Evolutionary conservation across 1,140 invertebrate genomes (phyloP).

Genomic region (Brachionus rotundiformis): DNA sequence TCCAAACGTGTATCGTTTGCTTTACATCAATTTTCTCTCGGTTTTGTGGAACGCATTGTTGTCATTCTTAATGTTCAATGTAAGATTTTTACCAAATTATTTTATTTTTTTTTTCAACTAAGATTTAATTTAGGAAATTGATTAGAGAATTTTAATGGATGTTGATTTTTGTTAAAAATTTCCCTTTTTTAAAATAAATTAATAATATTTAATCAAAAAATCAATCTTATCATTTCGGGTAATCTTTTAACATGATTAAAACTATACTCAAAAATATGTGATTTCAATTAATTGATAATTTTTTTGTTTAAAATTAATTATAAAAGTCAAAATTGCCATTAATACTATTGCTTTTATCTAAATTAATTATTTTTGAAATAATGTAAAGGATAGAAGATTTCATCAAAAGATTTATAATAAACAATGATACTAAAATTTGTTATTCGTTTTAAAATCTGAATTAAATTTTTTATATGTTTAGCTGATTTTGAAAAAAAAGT

Average conservation of each 20-base stretch:
- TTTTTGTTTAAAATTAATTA: not conserved
- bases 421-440: too few relatives aligned
- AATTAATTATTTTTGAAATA: not conserved
- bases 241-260: not conserved
- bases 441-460: too few relatives aligned
- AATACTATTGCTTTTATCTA: not conserved
- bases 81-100: not conserved
- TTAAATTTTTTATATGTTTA: too few relatives aligned
- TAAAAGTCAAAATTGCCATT: not conserved
- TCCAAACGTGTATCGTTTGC: conserved; percentile 23
- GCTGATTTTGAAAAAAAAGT: too few relatives aligned
- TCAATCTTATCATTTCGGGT: not conserved
- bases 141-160: not conserved
- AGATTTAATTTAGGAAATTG: too few relatives aligned
- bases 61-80: conserved; percentile 30
- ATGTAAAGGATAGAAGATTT: too few relatives aligned
- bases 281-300: not conserved
- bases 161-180: too few relatives aligned
- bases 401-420: too few relatives aligned
- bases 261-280: not conserved
- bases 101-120: conserved; percentile 24
- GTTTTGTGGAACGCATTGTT: conserved; percentile 47
- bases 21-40: conserved; percentile 36
- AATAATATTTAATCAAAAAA: not conserved
- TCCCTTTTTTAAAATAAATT: not conserved